phyloP scores from a whole-genome alignment of 2,888 invertebrate species.

The Dryadula phaetusa region DNA sequence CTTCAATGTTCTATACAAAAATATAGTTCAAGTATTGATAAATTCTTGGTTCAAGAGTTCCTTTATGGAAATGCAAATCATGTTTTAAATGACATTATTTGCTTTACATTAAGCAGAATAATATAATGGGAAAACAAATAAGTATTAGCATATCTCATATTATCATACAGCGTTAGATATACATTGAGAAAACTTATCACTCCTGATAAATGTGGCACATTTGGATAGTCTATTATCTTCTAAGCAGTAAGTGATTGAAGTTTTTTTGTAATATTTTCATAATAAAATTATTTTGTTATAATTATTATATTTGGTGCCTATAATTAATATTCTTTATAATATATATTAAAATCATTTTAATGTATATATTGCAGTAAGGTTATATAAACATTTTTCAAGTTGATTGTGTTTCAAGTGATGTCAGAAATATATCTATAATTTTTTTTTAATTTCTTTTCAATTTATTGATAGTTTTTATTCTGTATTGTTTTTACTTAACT shows the following conservation, averaged over 20 bases:
- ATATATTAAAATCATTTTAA: background rate
- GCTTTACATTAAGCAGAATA: no score
- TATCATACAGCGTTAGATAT: background rate
- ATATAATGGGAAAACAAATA: no score
- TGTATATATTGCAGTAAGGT: background rate
- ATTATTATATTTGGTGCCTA: background rate
- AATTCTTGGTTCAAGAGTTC: background rate
- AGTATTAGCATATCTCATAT: background rate
- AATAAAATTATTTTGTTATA: background rate
- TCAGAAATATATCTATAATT: no score
- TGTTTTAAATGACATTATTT: no score
- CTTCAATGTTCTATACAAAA: background rate
- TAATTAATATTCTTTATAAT: background rate
- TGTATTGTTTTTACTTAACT: no score
- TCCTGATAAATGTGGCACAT: background rate
- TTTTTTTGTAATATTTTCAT: background rate
- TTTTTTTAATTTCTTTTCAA: no score
- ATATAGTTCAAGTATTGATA: conserved; percentile 4
- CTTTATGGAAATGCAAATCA: background rate
- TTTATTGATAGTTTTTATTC: no score
- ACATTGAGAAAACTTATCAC: conserved; percentile 26
- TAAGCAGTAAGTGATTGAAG: conserved; percentile 13
- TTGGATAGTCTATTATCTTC: conserved; percentile 14
- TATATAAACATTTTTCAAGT: no score
- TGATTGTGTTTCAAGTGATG: no score